phyloP scores from a whole-genome alignment of 2,888 invertebrate genomes.

The Cetonia aurata region DNA sequence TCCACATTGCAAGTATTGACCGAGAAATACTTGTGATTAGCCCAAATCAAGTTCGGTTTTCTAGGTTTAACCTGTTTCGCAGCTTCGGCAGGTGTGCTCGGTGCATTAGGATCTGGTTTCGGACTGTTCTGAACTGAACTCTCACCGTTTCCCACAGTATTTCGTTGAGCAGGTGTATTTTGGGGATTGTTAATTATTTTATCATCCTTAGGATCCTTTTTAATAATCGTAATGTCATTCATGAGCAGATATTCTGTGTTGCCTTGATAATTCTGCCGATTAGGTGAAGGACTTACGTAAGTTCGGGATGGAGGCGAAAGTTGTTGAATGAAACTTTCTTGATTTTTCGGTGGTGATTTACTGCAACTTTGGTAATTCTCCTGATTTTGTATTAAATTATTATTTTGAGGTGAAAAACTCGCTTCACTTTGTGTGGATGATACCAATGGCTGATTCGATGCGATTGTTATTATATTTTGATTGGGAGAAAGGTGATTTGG shows the following conservation, averaged over 20 bases:
- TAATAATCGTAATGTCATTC: too few relatives aligned
- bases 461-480: background rate
- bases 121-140: too few relatives aligned
- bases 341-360: background rate
- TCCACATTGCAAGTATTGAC: constrained; percentile 59
- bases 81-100: background rate
- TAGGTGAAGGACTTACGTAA: too few relatives aligned
- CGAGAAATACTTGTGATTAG: constrained; percentile 59
- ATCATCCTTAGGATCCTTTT: background rate
- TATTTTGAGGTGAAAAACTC: background rate
- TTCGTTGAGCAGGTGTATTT: background rate
- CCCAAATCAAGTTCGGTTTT: constrained; percentile 53
- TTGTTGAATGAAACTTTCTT: background rate
- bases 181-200: background rate
- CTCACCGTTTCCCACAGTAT: too few relatives aligned
- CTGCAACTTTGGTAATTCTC: background rate
- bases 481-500: constrained; percentile 4
- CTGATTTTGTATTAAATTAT: constrained; percentile 3
- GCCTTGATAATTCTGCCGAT: constrained; percentile 1
- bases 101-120: too few relatives aligned
- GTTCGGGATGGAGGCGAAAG: background rate
- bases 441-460: background rate
- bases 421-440: background rate
- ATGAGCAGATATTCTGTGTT: too few relatives aligned
- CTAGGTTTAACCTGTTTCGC: constrained; percentile 18